These are phyloP conservation scores for Meganola albula DNA, from an alignment of 2,888 invertebrate genomes.

Conservation along the genomic window DNA sequence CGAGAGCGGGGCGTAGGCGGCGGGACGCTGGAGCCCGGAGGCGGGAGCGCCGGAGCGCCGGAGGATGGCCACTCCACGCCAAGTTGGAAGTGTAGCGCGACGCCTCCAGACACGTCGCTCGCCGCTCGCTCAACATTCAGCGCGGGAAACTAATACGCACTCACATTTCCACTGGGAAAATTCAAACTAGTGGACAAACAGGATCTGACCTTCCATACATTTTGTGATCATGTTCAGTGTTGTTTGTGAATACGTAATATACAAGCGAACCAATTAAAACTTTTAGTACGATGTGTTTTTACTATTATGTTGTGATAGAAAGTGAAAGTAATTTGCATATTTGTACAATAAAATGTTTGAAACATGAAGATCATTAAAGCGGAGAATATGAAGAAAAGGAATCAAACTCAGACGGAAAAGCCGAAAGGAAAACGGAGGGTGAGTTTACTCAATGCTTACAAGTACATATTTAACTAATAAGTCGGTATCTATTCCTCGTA, in stretches of 20 bases:
- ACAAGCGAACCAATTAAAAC: conserved; percentile 14
- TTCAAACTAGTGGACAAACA: conserved; percentile 1
- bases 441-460: conserved; percentile 30
- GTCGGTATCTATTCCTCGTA: not conserved
- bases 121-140: conserved; percentile 20
- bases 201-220: conserved; percentile 15
- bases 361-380: conserved; percentile 24
- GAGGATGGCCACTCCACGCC: conserved; percentile 44
- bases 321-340: conserved; percentile 26
- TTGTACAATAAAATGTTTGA: conserved; percentile 20
- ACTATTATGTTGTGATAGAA: conserved; percentile 23
- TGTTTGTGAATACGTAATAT: conserved; percentile 14
- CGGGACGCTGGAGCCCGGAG: conserved; percentile 42
- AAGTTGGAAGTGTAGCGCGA: conserved; percentile 52
- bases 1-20: conserved; percentile 38
- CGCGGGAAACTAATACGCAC: conserved; percentile 32
- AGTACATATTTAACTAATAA: not conserved
- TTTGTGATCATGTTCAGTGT: conserved; percentile 24
- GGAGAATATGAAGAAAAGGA: conserved; percentile 47
- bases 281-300: conserved; percentile 28
- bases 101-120: conserved; percentile 39
- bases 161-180: conserved; percentile 21
- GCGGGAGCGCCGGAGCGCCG: conserved; percentile 50
- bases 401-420: conserved; percentile 47
- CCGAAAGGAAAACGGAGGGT: conserved; percentile 60